Evolutionary conservation across 2,113 vertebrate genomes (phyloP).

Genomic region (Chaetodon auriga): DNA sequence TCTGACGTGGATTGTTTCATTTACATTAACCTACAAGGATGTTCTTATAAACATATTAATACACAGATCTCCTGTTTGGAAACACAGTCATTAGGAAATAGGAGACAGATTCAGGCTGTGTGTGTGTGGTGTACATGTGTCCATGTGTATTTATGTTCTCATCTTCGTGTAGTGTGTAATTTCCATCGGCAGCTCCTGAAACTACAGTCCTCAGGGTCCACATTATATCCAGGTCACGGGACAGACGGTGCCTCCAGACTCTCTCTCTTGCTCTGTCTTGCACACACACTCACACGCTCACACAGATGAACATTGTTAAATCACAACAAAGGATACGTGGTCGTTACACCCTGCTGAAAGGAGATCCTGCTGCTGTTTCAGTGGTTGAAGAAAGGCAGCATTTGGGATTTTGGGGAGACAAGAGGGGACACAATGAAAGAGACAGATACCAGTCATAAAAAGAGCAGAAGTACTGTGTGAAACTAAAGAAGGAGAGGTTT

Average conservation of each 20-base stretch:
- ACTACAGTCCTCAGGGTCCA: slow-evolving; percentile 30
- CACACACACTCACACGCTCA: slow-evolving; percentile 8
- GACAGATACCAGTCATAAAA: background rate
- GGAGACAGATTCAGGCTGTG: background rate
- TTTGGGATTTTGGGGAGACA: slow-evolving; percentile 10
- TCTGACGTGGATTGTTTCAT: background rate
- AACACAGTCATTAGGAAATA: background rate
- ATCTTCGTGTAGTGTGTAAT: slow-evolving; percentile 22
- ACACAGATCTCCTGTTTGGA: background rate
- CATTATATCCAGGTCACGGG: slow-evolving; percentile 66
- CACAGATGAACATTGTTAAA: slow-evolving; percentile 41
- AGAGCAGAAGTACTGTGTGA: background rate
- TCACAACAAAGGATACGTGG: slow-evolving; percentile 24
- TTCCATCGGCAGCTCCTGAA: slow-evolving; percentile 33
- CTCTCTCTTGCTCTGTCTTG: background rate
- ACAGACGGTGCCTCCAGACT: slow-evolving; percentile 45
- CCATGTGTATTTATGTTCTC: slow-evolving; percentile 8
- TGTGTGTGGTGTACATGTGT: background rate
- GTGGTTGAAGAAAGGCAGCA: slow-evolving; percentile 23
- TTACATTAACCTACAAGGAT: background rate
- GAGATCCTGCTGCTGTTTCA: slow-evolving; percentile 23
- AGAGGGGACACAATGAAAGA: slow-evolving; percentile 6
- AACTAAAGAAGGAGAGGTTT: background rate
- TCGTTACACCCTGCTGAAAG: slow-evolving; percentile 26
- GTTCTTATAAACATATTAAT: background rate